phyloP scores from a whole-genome alignment of 2,888 invertebrate genomes.

The Cerceris ruficornis region DNA sequence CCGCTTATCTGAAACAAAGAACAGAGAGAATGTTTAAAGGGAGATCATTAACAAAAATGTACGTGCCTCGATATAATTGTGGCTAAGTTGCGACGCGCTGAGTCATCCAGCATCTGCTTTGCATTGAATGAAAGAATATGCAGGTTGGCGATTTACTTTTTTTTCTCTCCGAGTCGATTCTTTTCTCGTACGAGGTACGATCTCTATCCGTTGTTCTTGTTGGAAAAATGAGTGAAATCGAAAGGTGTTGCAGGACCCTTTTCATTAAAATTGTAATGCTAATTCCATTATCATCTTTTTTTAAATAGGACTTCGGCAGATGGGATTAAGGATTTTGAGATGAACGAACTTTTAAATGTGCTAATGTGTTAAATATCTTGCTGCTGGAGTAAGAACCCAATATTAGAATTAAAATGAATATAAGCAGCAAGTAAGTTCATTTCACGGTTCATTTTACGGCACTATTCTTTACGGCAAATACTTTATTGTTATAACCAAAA shows the following conservation, averaged over 20 bases:
- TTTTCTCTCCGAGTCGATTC: constrained; percentile 9
- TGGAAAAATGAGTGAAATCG: not conserved
- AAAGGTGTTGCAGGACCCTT: not conserved
- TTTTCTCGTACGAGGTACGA: not conserved
- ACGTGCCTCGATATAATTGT: constrained; percentile 45
- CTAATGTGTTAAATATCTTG: too few relatives aligned
- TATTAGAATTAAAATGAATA: too few relatives aligned
- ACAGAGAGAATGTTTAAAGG: constrained; percentile 34
- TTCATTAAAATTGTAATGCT: too few relatives aligned
- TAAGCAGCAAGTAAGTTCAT: too few relatives aligned
- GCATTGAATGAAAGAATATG: constrained; percentile 61
- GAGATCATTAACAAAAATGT: constrained; percentile 37
- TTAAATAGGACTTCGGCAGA: too few relatives aligned
- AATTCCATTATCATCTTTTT: too few relatives aligned
- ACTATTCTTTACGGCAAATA: too few relatives aligned
- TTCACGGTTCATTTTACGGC: too few relatives aligned
- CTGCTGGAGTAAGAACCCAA: too few relatives aligned
- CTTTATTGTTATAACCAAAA: too few relatives aligned
- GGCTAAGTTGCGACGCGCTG: constrained; percentile 40
- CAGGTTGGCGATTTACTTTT: constrained; percentile 5
- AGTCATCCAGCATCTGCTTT: constrained; percentile 61
- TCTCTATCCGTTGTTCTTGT: not conserved
- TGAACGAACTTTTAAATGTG: too few relatives aligned
- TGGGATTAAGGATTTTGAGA: too few relatives aligned
- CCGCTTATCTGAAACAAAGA: constrained; percentile 67